Evolutionary conservation across 1,140 invertebrate species (phyloP).

Genomic region (Heliconius melpomene): DNA sequence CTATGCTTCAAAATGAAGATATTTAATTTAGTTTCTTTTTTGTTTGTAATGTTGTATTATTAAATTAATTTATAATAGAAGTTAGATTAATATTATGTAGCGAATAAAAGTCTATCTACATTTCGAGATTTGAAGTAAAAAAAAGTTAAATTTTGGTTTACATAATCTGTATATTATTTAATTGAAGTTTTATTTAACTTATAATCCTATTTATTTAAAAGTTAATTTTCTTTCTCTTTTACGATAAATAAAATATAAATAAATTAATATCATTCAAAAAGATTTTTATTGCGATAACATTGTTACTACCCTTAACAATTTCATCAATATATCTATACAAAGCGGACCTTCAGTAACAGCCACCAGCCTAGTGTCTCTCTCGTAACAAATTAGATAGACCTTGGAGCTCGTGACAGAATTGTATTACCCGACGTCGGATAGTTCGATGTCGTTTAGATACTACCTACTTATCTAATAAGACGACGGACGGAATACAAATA

Average conservation of each 20-base stretch:
- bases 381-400: slow-evolving; percentile 20
- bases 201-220: too few relatives aligned
- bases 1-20: neutral
- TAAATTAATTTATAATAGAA: neutral
- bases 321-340: neutral
- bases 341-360: neutral
- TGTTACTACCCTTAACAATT: neutral
- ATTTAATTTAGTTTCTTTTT: neutral
- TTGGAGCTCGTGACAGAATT: slow-evolving; percentile 25
- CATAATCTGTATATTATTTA: too few relatives aligned
- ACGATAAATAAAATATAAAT: too few relatives aligned
- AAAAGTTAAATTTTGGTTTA: too few relatives aligned
- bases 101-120: too few relatives aligned
- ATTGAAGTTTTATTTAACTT: too few relatives aligned
- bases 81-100: too few relatives aligned
- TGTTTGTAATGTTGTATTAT: neutral
- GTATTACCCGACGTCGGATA: slow-evolving; percentile 18
- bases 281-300: neutral
- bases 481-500: slow-evolving; percentile 2
- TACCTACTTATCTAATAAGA: slow-evolving; percentile 9
- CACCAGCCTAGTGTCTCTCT: neutral
- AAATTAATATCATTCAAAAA: too few relatives aligned
- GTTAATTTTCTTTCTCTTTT: too few relatives aligned
- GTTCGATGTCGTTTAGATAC: slow-evolving; percentile 5
- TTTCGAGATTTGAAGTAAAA: too few relatives aligned